Conservation (phyloP, 2,113 vertebrate genomes). For the Eretmochelys imbricata region DNA sequence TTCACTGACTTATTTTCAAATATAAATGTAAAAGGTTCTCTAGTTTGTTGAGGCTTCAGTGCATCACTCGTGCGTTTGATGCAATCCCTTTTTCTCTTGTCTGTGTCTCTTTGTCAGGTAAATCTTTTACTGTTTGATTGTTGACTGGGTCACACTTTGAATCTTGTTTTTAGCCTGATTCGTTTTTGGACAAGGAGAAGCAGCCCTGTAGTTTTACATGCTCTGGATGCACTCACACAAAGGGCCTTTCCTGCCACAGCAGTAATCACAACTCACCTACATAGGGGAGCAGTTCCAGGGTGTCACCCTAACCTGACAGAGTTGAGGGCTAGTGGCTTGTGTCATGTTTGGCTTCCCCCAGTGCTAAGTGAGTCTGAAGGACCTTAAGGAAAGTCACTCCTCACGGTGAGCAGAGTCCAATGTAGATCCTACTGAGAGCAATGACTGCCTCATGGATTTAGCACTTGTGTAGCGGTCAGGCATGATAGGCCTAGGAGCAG, state of each 20-base stretch:
- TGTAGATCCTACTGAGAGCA: background rate
- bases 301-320: background rate
- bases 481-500: background rate
- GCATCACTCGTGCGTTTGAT: background rate
- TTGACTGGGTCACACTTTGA: background rate
- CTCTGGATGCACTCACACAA: background rate
- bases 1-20: background rate
- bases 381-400: background rate
- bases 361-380: background rate
- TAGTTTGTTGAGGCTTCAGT: background rate
- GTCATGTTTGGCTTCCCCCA: background rate
- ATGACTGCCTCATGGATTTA: fast-evolving
- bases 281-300: background rate
- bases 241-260: background rate
- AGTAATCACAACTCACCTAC: background rate
- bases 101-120: background rate
- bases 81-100: background rate
- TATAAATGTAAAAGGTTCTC: background rate
- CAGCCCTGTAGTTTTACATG: background rate
- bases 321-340: background rate
- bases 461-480: fast-evolving
- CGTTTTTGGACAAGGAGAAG: background rate
- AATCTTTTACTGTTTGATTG: background rate
- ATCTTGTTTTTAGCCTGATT: background rate
- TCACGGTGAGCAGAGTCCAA: background rate